Conservation (phyloP, 2,797 vertebrate genomes). For the Chanos chanos region DNA sequence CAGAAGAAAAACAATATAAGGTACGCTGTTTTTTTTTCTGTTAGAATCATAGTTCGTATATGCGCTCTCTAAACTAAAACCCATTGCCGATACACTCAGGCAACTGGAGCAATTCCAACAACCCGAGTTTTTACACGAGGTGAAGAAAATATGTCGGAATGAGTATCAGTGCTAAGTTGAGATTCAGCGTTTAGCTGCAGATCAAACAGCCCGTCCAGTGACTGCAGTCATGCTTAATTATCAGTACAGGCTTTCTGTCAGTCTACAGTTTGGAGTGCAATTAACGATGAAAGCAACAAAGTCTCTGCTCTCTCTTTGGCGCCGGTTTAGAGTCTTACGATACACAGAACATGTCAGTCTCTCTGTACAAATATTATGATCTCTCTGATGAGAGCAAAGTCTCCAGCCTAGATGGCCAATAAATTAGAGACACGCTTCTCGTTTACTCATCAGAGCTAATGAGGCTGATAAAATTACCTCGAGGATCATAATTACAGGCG, state of each 20-base stretch:
- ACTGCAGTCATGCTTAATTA: slow-evolving; percentile 52
- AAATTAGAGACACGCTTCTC: slow-evolving; percentile 90
- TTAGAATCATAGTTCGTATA: slow-evolving; percentile 62
- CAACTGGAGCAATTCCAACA: not conserved
- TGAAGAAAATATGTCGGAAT: slow-evolving; percentile 16
- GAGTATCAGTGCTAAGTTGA: slow-evolving; percentile 17
- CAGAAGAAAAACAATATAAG: not conserved
- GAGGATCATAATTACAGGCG: slow-evolving; percentile 92
- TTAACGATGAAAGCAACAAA: slow-evolving; percentile 62
- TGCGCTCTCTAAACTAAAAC: not conserved
- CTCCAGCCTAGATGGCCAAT: slow-evolving; percentile 85
- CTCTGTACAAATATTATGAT: slow-evolving; percentile 82
- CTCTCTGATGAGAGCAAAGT: slow-evolving; percentile 80
- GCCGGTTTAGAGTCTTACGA: slow-evolving; percentile 52
- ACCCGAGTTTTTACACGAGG: not conserved
- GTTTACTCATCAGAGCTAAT: slow-evolving; percentile 95
- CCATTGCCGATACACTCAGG: not conserved
- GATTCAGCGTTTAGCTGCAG: slow-evolving; percentile 29
- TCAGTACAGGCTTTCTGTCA: slow-evolving; percentile 46
- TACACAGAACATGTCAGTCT: slow-evolving; percentile 54
- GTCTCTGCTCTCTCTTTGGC: slow-evolving; percentile 48
- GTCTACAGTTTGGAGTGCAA: slow-evolving; percentile 50
- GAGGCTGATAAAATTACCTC: slow-evolving; percentile 94
- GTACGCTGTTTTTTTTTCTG: slow-evolving; percentile 52
- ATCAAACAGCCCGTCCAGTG: slow-evolving; percentile 37